phyloP scores from a whole-genome alignment of 2,113 vertebrate genomes.

The Petrocephalus microphthalmus region DNA sequence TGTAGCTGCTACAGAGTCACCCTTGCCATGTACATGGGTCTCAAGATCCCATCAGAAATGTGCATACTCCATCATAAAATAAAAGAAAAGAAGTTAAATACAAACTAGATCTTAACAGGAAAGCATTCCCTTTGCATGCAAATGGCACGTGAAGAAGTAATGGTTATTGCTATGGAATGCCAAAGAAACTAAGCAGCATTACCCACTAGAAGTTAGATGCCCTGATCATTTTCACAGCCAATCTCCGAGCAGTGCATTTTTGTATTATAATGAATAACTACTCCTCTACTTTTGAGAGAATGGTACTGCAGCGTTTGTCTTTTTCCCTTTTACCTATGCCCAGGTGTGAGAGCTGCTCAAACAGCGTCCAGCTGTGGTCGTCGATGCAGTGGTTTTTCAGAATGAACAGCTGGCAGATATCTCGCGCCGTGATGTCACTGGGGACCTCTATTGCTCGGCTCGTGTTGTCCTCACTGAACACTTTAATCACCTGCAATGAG shows the following conservation, averaged over 20 bases:
- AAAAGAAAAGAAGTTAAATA: background rate
- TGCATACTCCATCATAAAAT: background rate
- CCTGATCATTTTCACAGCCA: background rate
- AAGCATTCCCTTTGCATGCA: background rate
- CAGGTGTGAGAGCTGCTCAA: constrained; percentile 74
- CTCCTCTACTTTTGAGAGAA: background rate
- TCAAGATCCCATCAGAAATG: background rate
- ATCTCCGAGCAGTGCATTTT: background rate
- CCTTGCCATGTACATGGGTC: background rate
- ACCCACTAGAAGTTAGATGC: background rate
- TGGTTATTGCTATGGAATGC: background rate
- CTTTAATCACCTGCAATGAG: constrained; percentile 83
- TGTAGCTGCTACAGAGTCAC: background rate
- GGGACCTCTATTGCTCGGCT: constrained; percentile 88
- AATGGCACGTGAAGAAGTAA: background rate
- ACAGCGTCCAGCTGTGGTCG: constrained; percentile 93
- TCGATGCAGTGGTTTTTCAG: constrained; percentile 88
- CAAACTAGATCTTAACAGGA: background rate
- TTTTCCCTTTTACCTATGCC: constrained; percentile 68
- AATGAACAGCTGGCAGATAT: constrained; percentile 89
- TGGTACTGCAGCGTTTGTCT: background rate
- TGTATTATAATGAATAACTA: background rate
- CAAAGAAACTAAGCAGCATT: background rate
- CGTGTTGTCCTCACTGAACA: constrained; percentile 89
- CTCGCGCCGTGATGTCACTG: constrained; percentile 81